phyloP scores from a whole-genome alignment of 2,797 vertebrate genomes.

The Sandelia bainsii region DNA sequence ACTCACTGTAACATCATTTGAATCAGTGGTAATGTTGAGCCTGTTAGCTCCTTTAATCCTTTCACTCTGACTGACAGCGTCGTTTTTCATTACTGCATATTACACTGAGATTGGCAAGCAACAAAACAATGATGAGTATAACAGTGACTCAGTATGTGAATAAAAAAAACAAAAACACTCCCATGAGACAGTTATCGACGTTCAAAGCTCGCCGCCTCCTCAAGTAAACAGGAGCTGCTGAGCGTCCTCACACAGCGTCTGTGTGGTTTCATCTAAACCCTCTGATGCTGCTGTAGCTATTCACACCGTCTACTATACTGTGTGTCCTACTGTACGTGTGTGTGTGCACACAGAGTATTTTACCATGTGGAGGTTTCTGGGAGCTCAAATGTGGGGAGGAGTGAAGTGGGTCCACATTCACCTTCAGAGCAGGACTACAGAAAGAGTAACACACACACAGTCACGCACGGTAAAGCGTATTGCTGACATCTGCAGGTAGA shows the following conservation, averaged over 20 bases:
- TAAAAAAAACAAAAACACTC: constrained; percentile 17
- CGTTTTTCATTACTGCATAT: constrained; percentile 3
- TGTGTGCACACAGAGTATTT: constrained; percentile 23
- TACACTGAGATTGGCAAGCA: constrained; percentile 1
- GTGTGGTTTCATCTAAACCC: constrained; percentile 9
- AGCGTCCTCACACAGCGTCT: background rate
- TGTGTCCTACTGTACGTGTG: constrained; percentile 8
- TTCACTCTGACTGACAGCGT: constrained; percentile 13
- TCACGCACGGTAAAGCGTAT: constrained; percentile 3
- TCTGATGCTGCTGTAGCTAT: background rate
- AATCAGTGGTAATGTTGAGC: constrained; percentile 7
- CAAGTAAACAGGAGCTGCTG: constrained; percentile 17
- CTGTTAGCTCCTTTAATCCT: constrained; percentile 17
- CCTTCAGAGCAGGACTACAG: constrained; percentile 60
- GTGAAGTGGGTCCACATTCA: constrained; percentile 36
- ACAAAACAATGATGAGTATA: constrained; percentile 10
- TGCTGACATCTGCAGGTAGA: background rate
- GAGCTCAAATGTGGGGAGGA: constrained; percentile 24
- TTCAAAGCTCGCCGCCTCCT: constrained; percentile 32
- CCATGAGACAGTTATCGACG: constrained; percentile 19
- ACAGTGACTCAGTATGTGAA: constrained; percentile 30
- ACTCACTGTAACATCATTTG: constrained; percentile 4
- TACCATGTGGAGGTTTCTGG: constrained; percentile 60
- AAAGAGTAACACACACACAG: background rate
- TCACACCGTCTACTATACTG: background rate